Evolutionary conservation across 2,113 vertebrate genomes (phyloP).

Genomic region (Heliornis fulica): DNA sequence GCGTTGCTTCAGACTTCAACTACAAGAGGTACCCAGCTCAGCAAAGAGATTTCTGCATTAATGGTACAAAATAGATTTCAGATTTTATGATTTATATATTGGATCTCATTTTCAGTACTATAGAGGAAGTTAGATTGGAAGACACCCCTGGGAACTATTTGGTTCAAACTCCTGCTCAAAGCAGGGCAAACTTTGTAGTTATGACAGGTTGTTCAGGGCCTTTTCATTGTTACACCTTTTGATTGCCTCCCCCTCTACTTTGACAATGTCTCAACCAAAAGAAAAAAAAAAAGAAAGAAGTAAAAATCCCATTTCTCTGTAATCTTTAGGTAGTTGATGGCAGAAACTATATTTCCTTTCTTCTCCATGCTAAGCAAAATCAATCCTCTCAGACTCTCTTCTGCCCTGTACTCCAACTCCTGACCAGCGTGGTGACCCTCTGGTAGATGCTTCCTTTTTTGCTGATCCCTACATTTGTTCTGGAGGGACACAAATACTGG

Average conservation of each 20-base stretch:
- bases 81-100: background rate
- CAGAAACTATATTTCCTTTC: background rate
- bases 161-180: background rate
- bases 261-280: background rate
- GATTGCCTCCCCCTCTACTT: background rate
- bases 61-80: background rate
- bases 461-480: background rate
- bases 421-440: background rate
- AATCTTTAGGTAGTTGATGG: background rate
- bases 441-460: background rate
- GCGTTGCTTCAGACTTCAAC: background rate
- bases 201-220: background rate
- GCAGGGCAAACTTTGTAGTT: background rate
- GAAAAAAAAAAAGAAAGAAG: too few species aligned
- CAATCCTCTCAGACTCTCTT: background rate
- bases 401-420: background rate
- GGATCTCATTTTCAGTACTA: background rate
- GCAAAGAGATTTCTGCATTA: background rate
- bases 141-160: background rate
- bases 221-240: background rate
- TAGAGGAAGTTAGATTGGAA: background rate
- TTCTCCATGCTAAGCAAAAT: background rate
- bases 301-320: background rate
- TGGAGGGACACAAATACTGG: background rate
- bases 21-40: background rate